Percentiles rank a stretch among this genome's conserved stretches.
These are phyloP conservation scores for Alentia gelatinosa DNA, from an alignment of 2,888 invertebrate species.

Conservation along the genomic window DNA sequence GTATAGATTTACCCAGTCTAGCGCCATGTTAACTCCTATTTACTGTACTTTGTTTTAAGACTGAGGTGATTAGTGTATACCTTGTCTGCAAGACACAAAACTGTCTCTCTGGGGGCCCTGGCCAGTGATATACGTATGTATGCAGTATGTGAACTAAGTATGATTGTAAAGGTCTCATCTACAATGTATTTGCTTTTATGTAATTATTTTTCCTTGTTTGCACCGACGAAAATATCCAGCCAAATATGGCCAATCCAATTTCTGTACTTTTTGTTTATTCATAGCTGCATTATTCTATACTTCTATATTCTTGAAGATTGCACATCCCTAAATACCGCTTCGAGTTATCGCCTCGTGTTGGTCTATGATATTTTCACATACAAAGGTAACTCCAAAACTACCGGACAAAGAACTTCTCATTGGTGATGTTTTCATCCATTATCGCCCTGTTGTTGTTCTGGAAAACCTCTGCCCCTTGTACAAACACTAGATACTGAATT, in stretches of 20 bases:
- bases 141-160: not conserved
- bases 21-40: not conserved
- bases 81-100: slow-evolving; percentile 1
- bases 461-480: not conserved
- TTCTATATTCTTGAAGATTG: too few species aligned
- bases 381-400: too few species aligned
- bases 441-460: not conserved
- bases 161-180: not conserved
- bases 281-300: too few species aligned
- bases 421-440: not conserved
- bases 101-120: not conserved
- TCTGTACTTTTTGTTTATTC: too few species aligned
- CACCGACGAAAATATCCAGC: not conserved
- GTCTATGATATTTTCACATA: too few species aligned
- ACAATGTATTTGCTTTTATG: not conserved
- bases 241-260: too few species aligned
- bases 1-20: not conserved
- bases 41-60: not conserved
- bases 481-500: slow-evolving; percentile 9
- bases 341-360: too few species aligned
- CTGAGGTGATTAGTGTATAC: not conserved
- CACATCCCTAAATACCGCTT: too few species aligned
- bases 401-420: too few species aligned
- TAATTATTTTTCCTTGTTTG: not conserved
- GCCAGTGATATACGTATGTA: not conserved